Conservation (phyloP, 2,888 invertebrate species). For the Ormyrus rosae region DNA sequence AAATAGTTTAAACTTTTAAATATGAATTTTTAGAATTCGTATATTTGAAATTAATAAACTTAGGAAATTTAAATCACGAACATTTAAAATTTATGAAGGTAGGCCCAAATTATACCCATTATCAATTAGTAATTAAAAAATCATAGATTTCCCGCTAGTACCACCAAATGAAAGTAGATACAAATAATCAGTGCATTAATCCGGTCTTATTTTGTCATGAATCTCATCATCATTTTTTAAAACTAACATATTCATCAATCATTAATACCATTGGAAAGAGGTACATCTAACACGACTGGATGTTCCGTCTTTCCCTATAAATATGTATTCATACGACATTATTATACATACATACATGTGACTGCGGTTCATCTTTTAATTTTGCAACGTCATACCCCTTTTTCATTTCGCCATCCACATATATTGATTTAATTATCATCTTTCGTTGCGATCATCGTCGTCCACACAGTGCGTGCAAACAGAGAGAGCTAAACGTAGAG, state of each 20-base stretch:
- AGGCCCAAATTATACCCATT: too few relatives aligned
- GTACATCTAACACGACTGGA: conserved; percentile 66
- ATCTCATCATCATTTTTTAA: conserved; percentile 2
- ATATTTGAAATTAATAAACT: not conserved
- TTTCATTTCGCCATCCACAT: conserved; percentile 9
- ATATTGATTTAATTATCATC: conserved; percentile 52
- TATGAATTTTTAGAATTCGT: conserved; percentile 1
- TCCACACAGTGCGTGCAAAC: conserved; percentile 49
- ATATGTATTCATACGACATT: conserved; percentile 39
- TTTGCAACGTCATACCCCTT: not conserved
- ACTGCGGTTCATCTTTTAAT: not conserved
- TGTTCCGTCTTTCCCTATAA: conserved; percentile 64
- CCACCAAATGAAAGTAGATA: not conserved
- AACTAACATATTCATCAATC: conserved; percentile 7
- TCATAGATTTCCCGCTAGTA: too few relatives aligned
- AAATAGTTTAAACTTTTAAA: not conserved
- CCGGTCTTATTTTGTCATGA: not conserved
- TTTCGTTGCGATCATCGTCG: conserved; percentile 34
- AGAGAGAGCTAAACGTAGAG: conserved; percentile 58
- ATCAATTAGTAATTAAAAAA: too few relatives aligned
- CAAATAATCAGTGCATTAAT: conserved; percentile 33
- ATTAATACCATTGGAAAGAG: conserved; percentile 53
- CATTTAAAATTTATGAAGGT: not conserved
- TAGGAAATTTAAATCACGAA: not conserved
- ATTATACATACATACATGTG: conserved; percentile 31